Evolutionary conservation across 2,113 vertebrate species (phyloP).

Genomic region (Anolis carolinensis): DNA sequence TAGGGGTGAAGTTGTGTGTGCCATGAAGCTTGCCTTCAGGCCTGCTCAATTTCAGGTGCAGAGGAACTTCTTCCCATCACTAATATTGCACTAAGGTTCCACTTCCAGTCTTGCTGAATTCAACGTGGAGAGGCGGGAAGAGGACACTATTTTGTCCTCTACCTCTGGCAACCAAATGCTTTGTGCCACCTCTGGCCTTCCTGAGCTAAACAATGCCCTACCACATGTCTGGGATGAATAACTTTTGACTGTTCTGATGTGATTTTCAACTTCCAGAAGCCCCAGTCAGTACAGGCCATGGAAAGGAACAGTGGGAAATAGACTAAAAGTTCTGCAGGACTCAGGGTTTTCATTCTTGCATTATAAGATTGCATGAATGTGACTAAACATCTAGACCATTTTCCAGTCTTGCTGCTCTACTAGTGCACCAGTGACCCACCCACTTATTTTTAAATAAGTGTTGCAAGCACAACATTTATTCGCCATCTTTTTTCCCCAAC

Average conservation of each 20-base stretch:
- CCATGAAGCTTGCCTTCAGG: background rate
- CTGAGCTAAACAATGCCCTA: background rate
- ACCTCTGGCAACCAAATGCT: background rate
- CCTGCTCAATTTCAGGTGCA: background rate
- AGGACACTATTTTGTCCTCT: background rate
- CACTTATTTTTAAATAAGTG: background rate
- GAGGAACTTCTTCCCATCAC: background rate
- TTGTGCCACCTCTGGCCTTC: background rate
- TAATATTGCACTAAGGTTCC: background rate
- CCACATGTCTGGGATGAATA: background rate
- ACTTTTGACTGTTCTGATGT: background rate
- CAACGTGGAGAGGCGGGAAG: too few relatives aligned
- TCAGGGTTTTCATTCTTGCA: background rate
- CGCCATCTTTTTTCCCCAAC: background rate
- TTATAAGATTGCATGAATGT: background rate
- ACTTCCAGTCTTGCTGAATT: background rate
- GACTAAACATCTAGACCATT: background rate
- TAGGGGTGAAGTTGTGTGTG: background rate
- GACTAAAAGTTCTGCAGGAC: background rate
- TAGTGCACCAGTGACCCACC: background rate
- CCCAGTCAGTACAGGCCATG: background rate
- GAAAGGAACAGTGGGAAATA: background rate
- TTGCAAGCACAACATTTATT: background rate
- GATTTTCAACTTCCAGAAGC: background rate
- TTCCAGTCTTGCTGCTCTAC: background rate